Evolutionary conservation across 2,113 vertebrate species (phyloP).

Genomic region (Alethe castanea): DNA sequence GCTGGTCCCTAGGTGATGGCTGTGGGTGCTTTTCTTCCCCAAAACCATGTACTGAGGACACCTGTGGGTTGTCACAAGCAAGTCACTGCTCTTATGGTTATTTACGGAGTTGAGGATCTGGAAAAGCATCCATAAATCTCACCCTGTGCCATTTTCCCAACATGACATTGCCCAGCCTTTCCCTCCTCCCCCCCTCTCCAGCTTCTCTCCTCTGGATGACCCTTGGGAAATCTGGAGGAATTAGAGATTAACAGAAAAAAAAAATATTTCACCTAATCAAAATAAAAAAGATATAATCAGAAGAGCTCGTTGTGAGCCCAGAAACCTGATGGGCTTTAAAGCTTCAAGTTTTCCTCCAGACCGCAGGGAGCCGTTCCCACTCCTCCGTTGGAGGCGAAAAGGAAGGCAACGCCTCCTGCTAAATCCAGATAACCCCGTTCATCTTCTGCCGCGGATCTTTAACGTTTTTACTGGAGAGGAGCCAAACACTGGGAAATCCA

Average conservation of each 20-base stretch:
- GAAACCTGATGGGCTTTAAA: conserved; percentile 35
- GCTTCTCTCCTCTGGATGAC: background rate
- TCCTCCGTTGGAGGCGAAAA: background rate
- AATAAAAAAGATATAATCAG: background rate
- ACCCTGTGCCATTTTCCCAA: background rate
- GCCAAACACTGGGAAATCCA: background rate
- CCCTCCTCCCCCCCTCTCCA: background rate
- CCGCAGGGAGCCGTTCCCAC: background rate
- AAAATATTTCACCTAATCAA: conserved; percentile 21
- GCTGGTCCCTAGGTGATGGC: background rate
- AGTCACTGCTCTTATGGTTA: background rate
- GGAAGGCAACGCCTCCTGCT: background rate
- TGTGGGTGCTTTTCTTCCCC: background rate
- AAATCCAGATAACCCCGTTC: conserved; percentile 36
- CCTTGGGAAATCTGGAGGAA: background rate
- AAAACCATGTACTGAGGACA: accelerated
- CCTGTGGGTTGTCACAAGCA: background rate
- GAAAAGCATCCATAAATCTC: background rate
- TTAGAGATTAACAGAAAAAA: background rate
- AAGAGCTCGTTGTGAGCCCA: background rate
- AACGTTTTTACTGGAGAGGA: conserved; percentile 7
- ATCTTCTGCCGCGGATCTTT: background rate
- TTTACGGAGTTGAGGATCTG: background rate
- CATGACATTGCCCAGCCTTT: accelerated
- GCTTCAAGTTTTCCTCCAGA: background rate